Evolutionary conservation across 1,140 invertebrate genomes (phyloP).

Genomic region (Leptinotarsa lineolata): DNA sequence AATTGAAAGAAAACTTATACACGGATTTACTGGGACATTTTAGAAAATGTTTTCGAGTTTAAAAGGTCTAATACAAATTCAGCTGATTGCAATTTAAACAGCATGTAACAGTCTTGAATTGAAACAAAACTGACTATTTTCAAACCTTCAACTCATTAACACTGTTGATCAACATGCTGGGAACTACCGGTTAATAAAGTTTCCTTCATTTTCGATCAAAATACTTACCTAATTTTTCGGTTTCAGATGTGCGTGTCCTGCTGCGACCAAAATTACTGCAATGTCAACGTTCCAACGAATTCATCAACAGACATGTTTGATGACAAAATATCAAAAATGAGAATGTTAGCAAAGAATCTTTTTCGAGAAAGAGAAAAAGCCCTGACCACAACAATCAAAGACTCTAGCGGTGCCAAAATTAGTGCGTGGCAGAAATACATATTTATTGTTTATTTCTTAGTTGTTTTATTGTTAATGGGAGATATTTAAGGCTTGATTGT

Average conservation of each 20-base stretch:
- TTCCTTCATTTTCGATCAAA: not conserved
- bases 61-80: too few relatives aligned
- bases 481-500: slow-evolving; percentile 13
- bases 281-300: slow-evolving; percentile 67
- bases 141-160: too few relatives aligned
- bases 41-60: too few relatives aligned
- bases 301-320: slow-evolving; percentile 62
- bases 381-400: slow-evolving; percentile 51
- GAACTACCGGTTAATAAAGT: too few relatives aligned
- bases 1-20: too few relatives aligned
- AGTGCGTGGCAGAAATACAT: slow-evolving; percentile 11
- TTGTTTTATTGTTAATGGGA: slow-evolving; percentile 1
- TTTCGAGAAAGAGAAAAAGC: slow-evolving; percentile 53
- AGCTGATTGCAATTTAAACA: too few relatives aligned
- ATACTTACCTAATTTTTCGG: slow-evolving; percentile 24
- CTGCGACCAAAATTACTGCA: slow-evolving; percentile 70
- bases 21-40: too few relatives aligned
- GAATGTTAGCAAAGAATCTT: slow-evolving; percentile 54
- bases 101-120: too few relatives aligned
- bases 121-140: too few relatives aligned
- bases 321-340: slow-evolving; percentile 54
- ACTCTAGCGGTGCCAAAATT: slow-evolving; percentile 34
- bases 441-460: slow-evolving; percentile 9
- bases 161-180: too few relatives aligned
- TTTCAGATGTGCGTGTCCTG: slow-evolving; percentile 69